Evolutionary conservation across 2,888 invertebrate species (phyloP).

Genomic region (Trissoscelio sp.): DNA sequence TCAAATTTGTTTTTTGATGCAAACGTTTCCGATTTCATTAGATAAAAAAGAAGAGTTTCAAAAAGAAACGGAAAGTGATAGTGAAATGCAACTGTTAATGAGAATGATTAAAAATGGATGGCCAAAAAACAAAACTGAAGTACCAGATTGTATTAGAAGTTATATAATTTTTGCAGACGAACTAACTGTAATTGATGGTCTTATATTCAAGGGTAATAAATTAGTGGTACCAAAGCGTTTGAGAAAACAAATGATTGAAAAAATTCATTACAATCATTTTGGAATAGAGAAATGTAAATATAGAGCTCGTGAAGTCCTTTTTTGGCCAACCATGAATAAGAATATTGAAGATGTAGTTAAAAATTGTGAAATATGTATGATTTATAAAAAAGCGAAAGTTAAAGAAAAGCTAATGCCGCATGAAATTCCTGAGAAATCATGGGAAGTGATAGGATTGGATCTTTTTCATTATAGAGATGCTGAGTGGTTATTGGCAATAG

Average conservation of each 20-base stretch:
- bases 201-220: slow-evolving; percentile 58
- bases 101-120: slow-evolving; percentile 71
- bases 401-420: slow-evolving; percentile 40
- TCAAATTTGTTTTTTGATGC: slow-evolving; percentile 46
- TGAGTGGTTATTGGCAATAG: slow-evolving; percentile 54
- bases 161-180: slow-evolving; percentile 48
- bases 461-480: slow-evolving; percentile 50
- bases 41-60: slow-evolving; percentile 25
- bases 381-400: slow-evolving; percentile 33
- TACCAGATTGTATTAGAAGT: slow-evolving; percentile 49
- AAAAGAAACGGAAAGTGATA: slow-evolving; percentile 37
- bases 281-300: slow-evolving; percentile 71
- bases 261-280: slow-evolving; percentile 73
- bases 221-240: slow-evolving; percentile 69
- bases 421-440: slow-evolving; percentile 58
- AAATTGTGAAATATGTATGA: slow-evolving; percentile 64
- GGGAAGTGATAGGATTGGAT: slow-evolving; percentile 62
- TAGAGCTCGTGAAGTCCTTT: slow-evolving; percentile 70
- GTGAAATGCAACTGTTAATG: slow-evolving; percentile 64
- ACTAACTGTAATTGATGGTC: slow-evolving; percentile 45
- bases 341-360: slow-evolving; percentile 64
- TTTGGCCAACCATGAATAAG: slow-evolving; percentile 72
- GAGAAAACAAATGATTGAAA: slow-evolving; percentile 67
- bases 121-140: slow-evolving; percentile 67
- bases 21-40: slow-evolving; percentile 44